phyloP scores from a whole-genome alignment of 2,797 vertebrate genomes.

The Microctenopoma lineatum region DNA sequence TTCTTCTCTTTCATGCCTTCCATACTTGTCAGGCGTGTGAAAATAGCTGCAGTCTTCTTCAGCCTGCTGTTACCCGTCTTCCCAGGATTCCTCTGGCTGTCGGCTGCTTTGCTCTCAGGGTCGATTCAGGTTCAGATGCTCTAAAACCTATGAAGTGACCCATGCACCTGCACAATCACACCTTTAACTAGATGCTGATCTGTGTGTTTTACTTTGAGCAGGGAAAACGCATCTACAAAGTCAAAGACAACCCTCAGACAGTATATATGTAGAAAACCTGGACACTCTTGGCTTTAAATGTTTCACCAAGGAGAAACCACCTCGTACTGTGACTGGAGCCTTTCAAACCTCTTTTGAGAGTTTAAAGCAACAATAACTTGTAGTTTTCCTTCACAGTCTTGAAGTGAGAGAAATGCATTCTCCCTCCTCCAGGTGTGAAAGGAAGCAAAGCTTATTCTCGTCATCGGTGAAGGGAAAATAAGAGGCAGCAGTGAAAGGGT shows the following conservation, averaged over 20 bases:
- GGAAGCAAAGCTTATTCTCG: slow-evolving; percentile 1
- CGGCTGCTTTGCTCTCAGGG: not conserved
- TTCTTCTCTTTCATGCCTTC: not conserved
- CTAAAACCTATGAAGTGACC: too few relatives aligned
- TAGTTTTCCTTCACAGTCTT: not conserved
- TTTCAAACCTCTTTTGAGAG: too few relatives aligned
- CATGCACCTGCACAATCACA: not conserved
- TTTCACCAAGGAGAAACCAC: too few relatives aligned
- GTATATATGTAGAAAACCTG: too few relatives aligned
- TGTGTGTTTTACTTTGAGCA: not conserved
- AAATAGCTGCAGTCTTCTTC: not conserved
- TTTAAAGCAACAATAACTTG: too few relatives aligned
- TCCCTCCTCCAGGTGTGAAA: slow-evolving; percentile 12
- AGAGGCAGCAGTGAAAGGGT: slow-evolving; percentile 29
- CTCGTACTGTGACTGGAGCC: too few relatives aligned
- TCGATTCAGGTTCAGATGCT: too few relatives aligned
- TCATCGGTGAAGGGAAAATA: slow-evolving; percentile 10
- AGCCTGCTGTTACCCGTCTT: not conserved
- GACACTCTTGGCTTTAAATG: too few relatives aligned
- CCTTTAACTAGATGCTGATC: not conserved
- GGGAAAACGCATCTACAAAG: too few relatives aligned
- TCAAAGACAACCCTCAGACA: not conserved
- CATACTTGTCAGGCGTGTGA: slow-evolving; percentile 1
- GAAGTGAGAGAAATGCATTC: not conserved
- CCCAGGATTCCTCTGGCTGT: not conserved